These are phyloP conservation scores for Hippolais icterina DNA, from an alignment of 2,113 vertebrate genomes.

Conservation along the genomic window DNA sequence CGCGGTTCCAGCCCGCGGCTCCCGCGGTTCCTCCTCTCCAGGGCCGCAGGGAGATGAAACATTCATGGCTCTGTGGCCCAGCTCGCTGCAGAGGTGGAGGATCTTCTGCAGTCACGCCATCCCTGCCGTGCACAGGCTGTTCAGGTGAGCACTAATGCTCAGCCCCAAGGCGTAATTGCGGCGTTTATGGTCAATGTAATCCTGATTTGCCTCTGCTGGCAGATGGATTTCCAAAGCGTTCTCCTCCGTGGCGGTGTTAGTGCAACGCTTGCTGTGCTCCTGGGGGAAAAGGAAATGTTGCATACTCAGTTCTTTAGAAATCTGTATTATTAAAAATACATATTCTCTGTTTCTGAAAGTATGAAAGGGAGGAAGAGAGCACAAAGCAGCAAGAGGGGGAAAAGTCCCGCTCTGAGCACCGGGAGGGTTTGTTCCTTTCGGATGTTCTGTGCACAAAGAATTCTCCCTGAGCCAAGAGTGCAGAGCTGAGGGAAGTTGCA, in stretches of 20 bases:
- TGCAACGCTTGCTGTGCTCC: not conserved
- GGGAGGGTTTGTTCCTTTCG: not conserved
- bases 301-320: not conserved
- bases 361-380: not conserved
- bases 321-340: slow-evolving; percentile 37
- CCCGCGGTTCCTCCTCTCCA: not conserved
- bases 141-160: slow-evolving; percentile 15
- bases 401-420: not conserved
- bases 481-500: not conserved
- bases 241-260: not conserved
- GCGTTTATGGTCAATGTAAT: not conserved
- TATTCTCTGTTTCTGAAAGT: not conserved
- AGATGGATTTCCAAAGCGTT: not conserved
- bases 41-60: not conserved
- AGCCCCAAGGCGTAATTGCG: not conserved
- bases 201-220: not conserved
- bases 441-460: not conserved
- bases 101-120: not conserved
- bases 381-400: not conserved
- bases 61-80: not conserved
- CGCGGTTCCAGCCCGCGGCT: not conserved
- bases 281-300: not conserved
- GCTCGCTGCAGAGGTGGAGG: not conserved
- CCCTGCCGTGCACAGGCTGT: not conserved
- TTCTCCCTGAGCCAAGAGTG: not conserved